Evolutionary conservation across 2,888 invertebrate species (phyloP), one percentile per base, ranked within the genome.

Genomic region (Cinara cedri): DNA sequence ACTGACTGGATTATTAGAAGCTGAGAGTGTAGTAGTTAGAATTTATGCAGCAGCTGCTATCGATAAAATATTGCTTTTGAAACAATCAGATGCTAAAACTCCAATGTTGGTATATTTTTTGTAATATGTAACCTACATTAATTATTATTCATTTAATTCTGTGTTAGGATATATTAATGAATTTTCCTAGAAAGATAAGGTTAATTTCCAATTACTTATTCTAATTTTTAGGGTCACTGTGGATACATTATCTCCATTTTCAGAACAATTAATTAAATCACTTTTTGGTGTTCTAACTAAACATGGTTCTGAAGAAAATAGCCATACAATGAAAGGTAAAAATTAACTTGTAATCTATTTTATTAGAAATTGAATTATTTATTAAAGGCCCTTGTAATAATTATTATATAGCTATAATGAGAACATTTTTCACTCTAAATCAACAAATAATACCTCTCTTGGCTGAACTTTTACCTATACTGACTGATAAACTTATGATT

Each of bases 261-360:
- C 93, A 2, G 88, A 88, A 44, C 87, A 90, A 74, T 86, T 97
- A 68, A 88, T 98, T 14, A 87, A 88, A 9, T 91, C 92, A 76
- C 88, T 98, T 44, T 95, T 98, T 86, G 87, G 87, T 1, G 90
- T 92, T 21, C 88, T 98, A 75, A 90, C 90, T 10, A 87, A 89
- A 82, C 89, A 90, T 1, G 91, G 91, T 4, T 93, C 94, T 0
- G 90, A 91, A 83, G 97, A 98, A 87, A 98, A 98, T 86, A 98
- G 98, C 86, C 98, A 99, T 85, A 91, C 95, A 10, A 99, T 99
- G 97, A 98, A 97, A 89, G 92, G 93, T 90, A 85, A 83, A 83
- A 55, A 21, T 60, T 55, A 65, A 51, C 81, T 71, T 24, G 26
- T 60, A 63, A 21, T 65, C 16, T 65, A 62, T 55, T 72, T 19